Evolutionary conservation across 1,140 invertebrate genomes (phyloP), one percentile per base, ranked within the genome.

Genomic region (Venturia canescens): DNA sequence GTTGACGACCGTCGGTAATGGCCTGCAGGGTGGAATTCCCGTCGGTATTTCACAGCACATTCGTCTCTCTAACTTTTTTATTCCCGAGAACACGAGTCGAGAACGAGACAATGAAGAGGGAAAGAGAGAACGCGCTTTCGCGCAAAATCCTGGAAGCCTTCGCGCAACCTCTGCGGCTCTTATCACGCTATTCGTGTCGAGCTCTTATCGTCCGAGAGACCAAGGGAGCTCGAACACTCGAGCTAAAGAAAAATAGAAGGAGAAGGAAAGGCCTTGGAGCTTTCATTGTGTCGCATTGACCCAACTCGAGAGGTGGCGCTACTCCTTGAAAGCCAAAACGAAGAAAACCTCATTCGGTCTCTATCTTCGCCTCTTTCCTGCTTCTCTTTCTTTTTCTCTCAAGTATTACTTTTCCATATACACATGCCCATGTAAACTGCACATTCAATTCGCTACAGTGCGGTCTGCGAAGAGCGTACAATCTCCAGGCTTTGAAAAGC

Each of bases 41-140:
- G 50, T 53, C 50, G 50, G 50, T 53, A 53, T 53, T 53, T 53
- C 50, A 53, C n/a, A 16, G 50, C 16, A n/a, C 50, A n/a, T 53
- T 9, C n/a, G 6, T 53, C 18, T n/a, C 1, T 53, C 18, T 53
- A 7, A 21, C n/a, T 53, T 7, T 53, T 21, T n/a, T 1, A 3
- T 53, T n/a, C n/a, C n/a, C n/a, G n/a, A n/a, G 50, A 9, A 44
- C 5, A 44, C 7, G 7, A 9, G 7, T 44, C 7, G 5, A 44
- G 7, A 4, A 44, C 38, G 38, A 13, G 2, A 44, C 5, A 53
- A 53, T 5, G 16, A 53, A 11, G n/a, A 53, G 50, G 7, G 11
- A n/a, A 21, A n/a, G 16, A 7, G 50, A 53, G 50, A 53, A 18
- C 18, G n/a, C 1, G 18, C 18, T 16, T 7, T 53, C 7, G 50